Base-by-base conservation (phyloP, 2,797 vertebrate genomes). In the Poecilia wingei region DNA sequence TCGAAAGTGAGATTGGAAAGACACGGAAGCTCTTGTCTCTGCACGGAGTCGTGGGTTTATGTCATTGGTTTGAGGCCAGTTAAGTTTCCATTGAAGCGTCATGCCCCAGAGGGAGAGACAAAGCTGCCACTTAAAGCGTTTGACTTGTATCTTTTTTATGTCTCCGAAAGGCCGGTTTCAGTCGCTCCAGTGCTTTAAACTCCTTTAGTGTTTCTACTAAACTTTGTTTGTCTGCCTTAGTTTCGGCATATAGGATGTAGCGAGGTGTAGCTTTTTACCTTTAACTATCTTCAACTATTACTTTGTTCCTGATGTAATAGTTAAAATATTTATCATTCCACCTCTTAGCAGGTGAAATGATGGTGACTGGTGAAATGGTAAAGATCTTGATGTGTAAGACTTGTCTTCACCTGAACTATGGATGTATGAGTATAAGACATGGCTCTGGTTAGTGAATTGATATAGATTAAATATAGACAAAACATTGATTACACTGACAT, bases 21-120 rank as follows among this genome's bases (percentile, higher is more conserved):
- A 93, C 91, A 87, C n/a, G 79, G 90, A 88, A 81, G 92, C 88
- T 90, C 88, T 92, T 91, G 90, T 86, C 90, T 90, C 86, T 90
- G 79, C 89, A 88, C 91, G 90, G 87, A 92, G 87, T 93, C 74
- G 83, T 93, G 90, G 93, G 92, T 94, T 93, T 87, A 88, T 94
- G 93, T 95, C 92, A 93, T 92, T 88, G 91, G 92, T 89, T 91
- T 72, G 87, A 91, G 93, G 89, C 89, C 93, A 89, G 91, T 93
- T 94, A 93, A 90, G 89, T 94, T 93, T 89, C 82, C 92, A 92
- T 92, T 90, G 86, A 91, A 92, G 90, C 89, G 86, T 89, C 80
- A 43, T 89, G 87, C 89, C 93, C 92, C 77, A 78, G 87, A 94
- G 92, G 91, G 87, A 90, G 86, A 94, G 85, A 92, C 92, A 92